Conservation (phyloP, 2,113 vertebrate species). For the Ploceus nigricollis region DNA sequence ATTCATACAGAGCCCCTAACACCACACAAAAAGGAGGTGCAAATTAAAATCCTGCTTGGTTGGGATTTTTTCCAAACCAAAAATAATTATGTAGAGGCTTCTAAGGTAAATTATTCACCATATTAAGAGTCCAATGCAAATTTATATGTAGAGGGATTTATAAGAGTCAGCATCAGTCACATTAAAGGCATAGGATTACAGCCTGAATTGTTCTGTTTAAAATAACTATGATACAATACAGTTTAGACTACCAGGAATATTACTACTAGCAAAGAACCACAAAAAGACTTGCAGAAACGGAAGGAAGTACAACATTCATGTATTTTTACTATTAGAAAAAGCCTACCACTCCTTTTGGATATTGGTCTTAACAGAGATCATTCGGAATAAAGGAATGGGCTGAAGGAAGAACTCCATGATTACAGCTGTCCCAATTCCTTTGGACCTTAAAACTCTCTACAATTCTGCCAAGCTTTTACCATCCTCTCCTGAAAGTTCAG, state of each 20-base stretch:
- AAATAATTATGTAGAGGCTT: neutral
- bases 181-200: neutral
- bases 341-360: neutral
- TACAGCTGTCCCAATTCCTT: neutral
- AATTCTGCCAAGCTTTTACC: neutral
- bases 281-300: neutral
- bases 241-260: neutral
- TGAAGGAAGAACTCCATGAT: neutral
- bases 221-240: neutral
- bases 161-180: neutral
- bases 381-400: neutral
- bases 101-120: neutral
- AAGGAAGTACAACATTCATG: neutral
- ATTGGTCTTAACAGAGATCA: neutral
- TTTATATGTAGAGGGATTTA: neutral
- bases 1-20: neutral
- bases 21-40: neutral
- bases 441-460: neutral
- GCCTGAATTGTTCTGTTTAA: neutral
- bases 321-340: neutral
- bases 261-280: neutral
- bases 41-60: neutral
- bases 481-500: neutral
- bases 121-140: neutral
- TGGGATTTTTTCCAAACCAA: neutral